Evolutionary conservation across 2,888 invertebrate genomes (phyloP), one percentile per base, ranked within the genome.

Genomic region (Plebejus argus): DNA sequence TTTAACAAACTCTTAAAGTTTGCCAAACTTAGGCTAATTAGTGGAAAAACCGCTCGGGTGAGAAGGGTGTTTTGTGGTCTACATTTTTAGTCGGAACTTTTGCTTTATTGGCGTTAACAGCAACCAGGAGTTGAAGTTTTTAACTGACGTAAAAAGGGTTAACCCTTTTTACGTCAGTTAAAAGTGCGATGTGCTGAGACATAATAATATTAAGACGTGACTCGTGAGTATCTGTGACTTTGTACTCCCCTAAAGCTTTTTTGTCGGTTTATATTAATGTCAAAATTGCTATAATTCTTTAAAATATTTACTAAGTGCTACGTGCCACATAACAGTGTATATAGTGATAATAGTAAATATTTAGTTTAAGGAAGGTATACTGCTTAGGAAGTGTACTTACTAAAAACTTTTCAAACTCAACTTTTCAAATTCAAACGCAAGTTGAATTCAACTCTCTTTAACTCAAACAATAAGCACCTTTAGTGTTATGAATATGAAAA

Each of bases 21-120:
- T 28, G 49, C 23, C 12, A 18, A 74, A 74, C 74, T 74, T 33
- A 8, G 28, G 23, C 23, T 49, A 74, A 72, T 49, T 74, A 74
- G 49, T 45, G 28, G 74, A 74, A 74, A 74, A 74, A 74, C 53
- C 53, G 74, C 49, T 28, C 53, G 49, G 28, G 74, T 49, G 53
- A 12, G 39, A 71, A 45, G 39, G 71, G 72, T 23, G 39, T 35
- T 20, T 72, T 45, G 39, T 45, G 72, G 72, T 39, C 23, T 12
- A 23, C 20, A 72, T 72, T 72, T 74, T 74, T 53, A 23, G 23
- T 28, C 18, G 18, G 49, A 23, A 45, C 28, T 33, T 66, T 66
- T 28, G 28, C 28, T 33, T 66, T 28, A 66, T 66, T 33, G 28
- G 66, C 66, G 15, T 33, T 61, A 61, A 58, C 58, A 58, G 8